Conservation (phyloP, 2,888 invertebrate species). For the Noctua comes region DNA sequence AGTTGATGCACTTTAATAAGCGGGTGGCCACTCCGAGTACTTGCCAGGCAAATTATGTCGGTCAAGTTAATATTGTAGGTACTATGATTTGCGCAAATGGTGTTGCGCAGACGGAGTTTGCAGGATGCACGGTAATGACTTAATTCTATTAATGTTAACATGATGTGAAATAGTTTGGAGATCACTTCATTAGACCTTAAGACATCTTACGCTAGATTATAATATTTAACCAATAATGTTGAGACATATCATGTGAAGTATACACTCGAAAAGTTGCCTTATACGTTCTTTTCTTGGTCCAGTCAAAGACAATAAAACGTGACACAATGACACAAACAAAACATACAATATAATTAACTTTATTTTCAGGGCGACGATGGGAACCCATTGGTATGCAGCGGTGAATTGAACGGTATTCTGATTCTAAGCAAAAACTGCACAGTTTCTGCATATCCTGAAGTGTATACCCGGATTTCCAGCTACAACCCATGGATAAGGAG, state of each 20-base stretch:
- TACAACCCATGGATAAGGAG: conserved; percentile 11
- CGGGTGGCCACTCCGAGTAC: rapidly evolving
- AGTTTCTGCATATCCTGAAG: conserved; percentile 8
- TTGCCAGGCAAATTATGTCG: neutral
- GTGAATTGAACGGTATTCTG: conserved; percentile 13
- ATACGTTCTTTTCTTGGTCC: no score
- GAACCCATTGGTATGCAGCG: conserved; percentile 32
- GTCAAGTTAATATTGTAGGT: neutral
- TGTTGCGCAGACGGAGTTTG: neutral
- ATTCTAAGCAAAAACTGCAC: conserved; percentile 19
- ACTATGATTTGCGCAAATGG: conserved; percentile 19
- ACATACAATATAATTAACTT: neutral
- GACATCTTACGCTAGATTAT: neutral
- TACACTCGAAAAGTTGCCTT: neutral
- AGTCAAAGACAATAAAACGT: neutral
- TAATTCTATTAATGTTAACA: neutral
- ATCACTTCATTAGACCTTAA: neutral
- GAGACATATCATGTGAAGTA: neutral
- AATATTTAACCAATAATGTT: no score
- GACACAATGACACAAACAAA: no score
- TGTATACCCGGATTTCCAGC: conserved; percentile 27
- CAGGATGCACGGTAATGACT: conserved; percentile 33
- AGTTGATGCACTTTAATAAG: neutral
- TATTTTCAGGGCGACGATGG: conserved; percentile 32
- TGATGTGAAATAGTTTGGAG: neutral